phyloP scores from a whole-genome alignment of 2,113 vertebrate genomes.

The Protobothrops flavoviridis region DNA sequence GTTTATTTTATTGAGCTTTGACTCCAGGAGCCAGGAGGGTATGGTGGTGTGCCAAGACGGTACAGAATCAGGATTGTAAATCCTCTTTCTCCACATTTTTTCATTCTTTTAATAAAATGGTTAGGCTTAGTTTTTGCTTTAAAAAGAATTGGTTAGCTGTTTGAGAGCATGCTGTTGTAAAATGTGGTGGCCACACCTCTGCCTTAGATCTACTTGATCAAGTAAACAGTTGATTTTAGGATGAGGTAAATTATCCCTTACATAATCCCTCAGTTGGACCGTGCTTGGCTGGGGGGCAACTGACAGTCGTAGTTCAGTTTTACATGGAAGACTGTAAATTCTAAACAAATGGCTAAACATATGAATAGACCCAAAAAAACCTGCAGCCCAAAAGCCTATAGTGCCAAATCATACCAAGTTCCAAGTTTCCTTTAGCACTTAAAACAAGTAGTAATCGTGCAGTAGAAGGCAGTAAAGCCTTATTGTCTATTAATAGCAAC shows the following conservation, averaged over 20 bases:
- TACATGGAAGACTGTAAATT: neutral
- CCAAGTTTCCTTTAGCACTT: neutral
- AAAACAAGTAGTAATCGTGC: neutral
- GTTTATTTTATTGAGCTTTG: neutral
- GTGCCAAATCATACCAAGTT: neutral
- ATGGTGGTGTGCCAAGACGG: neutral
- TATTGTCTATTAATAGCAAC: constrained; percentile 1
- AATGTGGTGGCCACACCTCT: neutral
- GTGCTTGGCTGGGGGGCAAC: no score
- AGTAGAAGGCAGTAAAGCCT: neutral
- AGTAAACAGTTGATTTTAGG: neutral
- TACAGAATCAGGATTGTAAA: neutral
- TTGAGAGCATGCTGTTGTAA: neutral
- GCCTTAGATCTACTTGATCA: neutral
- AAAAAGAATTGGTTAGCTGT: neutral
- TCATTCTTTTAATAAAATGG: neutral
- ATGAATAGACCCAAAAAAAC: neutral
- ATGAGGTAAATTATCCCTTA: neutral
- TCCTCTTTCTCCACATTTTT: neutral
- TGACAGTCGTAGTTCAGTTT: neutral
- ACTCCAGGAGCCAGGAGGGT: neutral
- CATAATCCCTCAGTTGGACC: neutral
- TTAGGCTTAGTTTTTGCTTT: neutral
- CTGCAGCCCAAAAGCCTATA: neutral
- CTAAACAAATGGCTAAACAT: neutral